Evolutionary conservation across 2,113 vertebrate genomes (phyloP), one percentile per base, ranked within the genome.

Genomic region (Sceloporus undulatus): DNA sequence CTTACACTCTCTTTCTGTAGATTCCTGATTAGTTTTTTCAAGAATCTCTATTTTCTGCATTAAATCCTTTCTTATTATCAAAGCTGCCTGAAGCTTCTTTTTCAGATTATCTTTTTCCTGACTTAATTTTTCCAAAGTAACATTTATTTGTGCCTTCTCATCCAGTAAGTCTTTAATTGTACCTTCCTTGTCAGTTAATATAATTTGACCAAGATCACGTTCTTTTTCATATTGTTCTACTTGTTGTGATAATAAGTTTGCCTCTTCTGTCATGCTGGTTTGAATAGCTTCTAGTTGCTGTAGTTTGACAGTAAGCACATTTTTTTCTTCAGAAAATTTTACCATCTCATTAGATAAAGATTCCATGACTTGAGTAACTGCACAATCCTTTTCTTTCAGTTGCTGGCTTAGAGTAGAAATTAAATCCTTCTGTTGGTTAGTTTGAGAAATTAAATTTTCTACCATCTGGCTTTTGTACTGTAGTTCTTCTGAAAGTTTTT

Each of bases 31-130:
- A 27, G 91, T 95, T 34, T 92, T 96, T 87, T 98, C 97, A 56
- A 97, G 91, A 9, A 95, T 95, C 38, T 96, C 96, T 14, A 98
- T 93, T 90, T 97, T 98, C 29, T 97, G 97, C 89, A 97, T 85
- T 56, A 98, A 94, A 25, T 98, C 98, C 89, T 97, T 98, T 52
- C 98, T 96, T 19, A 98, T 62, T 34, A 98, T 65, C 62, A 98
- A 92, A 0, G 97, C 97, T 5, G 97, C 98, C 74, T 98, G 98
- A 80, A 98, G 96, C 86, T 98, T 98, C 94, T 97, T 98, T 93
- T 96, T 98, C 16, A 97, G 52, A 0, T 92, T 95, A 2, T 98
- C 98, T 92, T 97, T 98, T 73, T 98, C 98, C 92, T 97, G 97
- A 0, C 89, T 90, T 21, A 96, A 74, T 78, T 95, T 96, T 38